Conservation (phyloP, 2,888 invertebrate species). For the Drosophila eohydei region DNA sequence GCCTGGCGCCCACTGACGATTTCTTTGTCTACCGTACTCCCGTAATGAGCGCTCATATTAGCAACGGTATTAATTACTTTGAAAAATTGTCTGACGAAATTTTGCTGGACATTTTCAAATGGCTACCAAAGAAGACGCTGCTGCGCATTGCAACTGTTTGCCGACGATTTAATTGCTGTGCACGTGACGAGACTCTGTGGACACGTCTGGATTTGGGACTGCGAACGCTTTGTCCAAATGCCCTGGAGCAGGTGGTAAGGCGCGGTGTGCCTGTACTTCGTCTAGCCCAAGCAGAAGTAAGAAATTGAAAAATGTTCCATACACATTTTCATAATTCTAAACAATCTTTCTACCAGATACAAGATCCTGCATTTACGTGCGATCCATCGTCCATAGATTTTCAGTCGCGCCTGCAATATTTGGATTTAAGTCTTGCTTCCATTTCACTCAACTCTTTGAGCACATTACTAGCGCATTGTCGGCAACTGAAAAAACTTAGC, state of each 20-base stretch:
- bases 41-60: slow-evolving; percentile 60
- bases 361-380: slow-evolving; percentile 62
- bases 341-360: slow-evolving; percentile 37
- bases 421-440: slow-evolving; percentile 93
- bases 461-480: slow-evolving; percentile 88
- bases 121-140: slow-evolving; percentile 92
- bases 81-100: slow-evolving; percentile 92
- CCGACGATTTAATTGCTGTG: slow-evolving; percentile 91
- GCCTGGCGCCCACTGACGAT: slow-evolving; percentile 56
- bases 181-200: slow-evolving; percentile 95
- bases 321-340: not conserved
- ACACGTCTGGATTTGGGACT: slow-evolving; percentile 92
- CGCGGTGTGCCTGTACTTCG: slow-evolving; percentile 92
- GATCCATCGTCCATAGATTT: slow-evolving; percentile 75
- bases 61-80: slow-evolving; percentile 88
- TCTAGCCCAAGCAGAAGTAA: slow-evolving; percentile 92
- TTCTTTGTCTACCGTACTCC: slow-evolving; percentile 83
- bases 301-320: slow-evolving; percentile 18
- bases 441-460: slow-evolving; percentile 87
- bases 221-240: slow-evolving; percentile 88
- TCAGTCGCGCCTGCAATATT: slow-evolving; percentile 89
- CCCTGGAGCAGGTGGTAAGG: slow-evolving; percentile 90
- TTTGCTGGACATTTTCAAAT: slow-evolving; percentile 91
- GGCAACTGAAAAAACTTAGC: slow-evolving; percentile 91
- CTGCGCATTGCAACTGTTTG: slow-evolving; percentile 90